Evolutionary conservation across 2,888 invertebrate species (phyloP).

Genomic region (Latrodectus hesperus): DNA sequence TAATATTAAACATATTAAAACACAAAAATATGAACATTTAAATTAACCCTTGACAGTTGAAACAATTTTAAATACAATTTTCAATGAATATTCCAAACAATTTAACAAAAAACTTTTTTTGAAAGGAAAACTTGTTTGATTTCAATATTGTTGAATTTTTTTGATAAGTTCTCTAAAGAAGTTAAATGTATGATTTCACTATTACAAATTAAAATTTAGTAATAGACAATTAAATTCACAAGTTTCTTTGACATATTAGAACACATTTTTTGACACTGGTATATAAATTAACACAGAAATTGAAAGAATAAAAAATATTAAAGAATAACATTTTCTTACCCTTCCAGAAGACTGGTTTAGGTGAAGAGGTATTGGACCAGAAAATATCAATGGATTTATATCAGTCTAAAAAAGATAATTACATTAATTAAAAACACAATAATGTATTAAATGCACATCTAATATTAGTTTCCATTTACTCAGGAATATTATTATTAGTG

Average conservation of each 20-base stretch:
- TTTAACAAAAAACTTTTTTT: too few relatives aligned
- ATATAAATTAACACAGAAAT: background rate
- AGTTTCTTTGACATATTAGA: background rate
- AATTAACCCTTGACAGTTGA: too few relatives aligned
- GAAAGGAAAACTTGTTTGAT: too few relatives aligned
- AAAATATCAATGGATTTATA: conserved; percentile 61
- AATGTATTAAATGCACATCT: background rate
- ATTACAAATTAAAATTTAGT: background rate
- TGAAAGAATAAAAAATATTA: background rate
- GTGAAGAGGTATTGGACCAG: conserved; percentile 57
- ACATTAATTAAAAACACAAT: background rate
- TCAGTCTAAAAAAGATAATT: conserved; percentile 46
- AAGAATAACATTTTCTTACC: background rate
- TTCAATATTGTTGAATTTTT: too few relatives aligned
- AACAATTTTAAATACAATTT: too few relatives aligned
- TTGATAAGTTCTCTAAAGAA: background rate
- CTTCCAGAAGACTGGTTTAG: conserved; percentile 43
- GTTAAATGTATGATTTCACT: background rate
- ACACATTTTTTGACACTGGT: background rate
- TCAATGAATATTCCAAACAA: too few relatives aligned
- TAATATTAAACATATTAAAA: too few relatives aligned
- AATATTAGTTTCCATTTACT: background rate
- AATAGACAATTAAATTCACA: background rate
- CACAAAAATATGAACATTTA: too few relatives aligned
- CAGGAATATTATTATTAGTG: background rate